Conservation (phyloP, 1,140 invertebrate species). For the Colletes latitarsis region DNA sequence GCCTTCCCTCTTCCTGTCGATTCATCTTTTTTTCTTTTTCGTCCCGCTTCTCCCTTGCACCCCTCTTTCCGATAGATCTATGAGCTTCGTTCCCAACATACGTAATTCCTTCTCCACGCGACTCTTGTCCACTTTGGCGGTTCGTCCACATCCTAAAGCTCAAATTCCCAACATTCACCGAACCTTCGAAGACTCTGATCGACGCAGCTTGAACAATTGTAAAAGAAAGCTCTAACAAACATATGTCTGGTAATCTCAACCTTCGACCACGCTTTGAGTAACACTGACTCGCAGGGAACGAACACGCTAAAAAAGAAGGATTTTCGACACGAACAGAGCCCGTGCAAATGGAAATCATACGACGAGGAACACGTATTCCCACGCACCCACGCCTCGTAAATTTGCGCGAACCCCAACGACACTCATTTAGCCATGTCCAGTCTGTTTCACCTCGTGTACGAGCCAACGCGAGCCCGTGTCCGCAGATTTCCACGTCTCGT, state of each 20-base stretch:
- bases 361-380: conserved; percentile 47
- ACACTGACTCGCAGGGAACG: too few relatives aligned
- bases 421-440: conserved; percentile 32
- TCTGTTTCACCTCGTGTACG: background rate
- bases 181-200: too few relatives aligned
- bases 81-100: conserved; percentile 19
- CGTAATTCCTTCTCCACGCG: conserved; percentile 26
- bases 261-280: too few relatives aligned
- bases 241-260: too few relatives aligned
- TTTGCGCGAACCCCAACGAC: background rate
- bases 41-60: background rate
- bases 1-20: conserved; percentile 53
- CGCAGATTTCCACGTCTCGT: background rate
- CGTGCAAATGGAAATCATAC: conserved; percentile 24
- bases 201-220: too few relatives aligned
- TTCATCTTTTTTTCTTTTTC: conserved; percentile 41
- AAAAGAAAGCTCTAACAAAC: too few relatives aligned
- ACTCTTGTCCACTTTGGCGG: conserved; percentile 5
- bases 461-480: background rate
- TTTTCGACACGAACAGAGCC: too few relatives aligned
- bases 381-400: conserved; percentile 50
- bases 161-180: background rate
- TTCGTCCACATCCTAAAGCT: background rate
- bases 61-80: background rate
- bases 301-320: too few relatives aligned